Base-by-base conservation (phyloP, 64 coral and sea anemone genomes). In the Porites lutea region DNA sequence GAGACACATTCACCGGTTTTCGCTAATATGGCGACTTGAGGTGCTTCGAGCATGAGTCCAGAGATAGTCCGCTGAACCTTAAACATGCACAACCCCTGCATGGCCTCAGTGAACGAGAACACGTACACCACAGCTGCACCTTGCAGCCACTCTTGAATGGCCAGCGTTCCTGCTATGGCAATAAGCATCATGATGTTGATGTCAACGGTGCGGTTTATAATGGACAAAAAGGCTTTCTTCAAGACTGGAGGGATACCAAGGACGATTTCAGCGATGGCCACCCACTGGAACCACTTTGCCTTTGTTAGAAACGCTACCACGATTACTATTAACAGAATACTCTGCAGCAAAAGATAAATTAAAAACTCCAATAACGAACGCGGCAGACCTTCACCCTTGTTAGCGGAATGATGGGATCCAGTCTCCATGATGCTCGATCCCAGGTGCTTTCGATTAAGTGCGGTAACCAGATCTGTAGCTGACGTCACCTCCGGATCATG, bases 361-460 rank as follows among this genome's bases (percentile, higher is more conserved):
- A 78, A 22, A 67, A 72, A 72, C 3, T 88, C 57, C 69, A 88
- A 92, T 13, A 99, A 19, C 10, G 72, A 72, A 11, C 3, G 60
- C 3, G 97, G 94, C 20, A 96, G 65, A 18, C 57, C 67, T 15
- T 88, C 21, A 62, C 52, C 82, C 12, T 98, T 87, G 13, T 91
- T 84, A 18, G 67, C 61, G 11, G 91, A 78, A 16, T 93, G 87
- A n/a, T 64, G 87, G 8, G 84, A 88, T 0, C 97, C 97, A 13
- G 91, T 96, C 62, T 99, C 97, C 94, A 99, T 96, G 16, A 99
- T 92, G 60, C 91, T 94, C 18, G 94, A 94, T 12, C 97, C 97
- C 23, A 99, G 91, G 52, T 99, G 94, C 60, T 90, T 52, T 55
- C 64, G 55, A 79, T 99, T 99, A 57, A 99, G 88, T 58, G 68